Conservation (phyloP, 2,888 invertebrate species). For the Ischnura elegans region DNA sequence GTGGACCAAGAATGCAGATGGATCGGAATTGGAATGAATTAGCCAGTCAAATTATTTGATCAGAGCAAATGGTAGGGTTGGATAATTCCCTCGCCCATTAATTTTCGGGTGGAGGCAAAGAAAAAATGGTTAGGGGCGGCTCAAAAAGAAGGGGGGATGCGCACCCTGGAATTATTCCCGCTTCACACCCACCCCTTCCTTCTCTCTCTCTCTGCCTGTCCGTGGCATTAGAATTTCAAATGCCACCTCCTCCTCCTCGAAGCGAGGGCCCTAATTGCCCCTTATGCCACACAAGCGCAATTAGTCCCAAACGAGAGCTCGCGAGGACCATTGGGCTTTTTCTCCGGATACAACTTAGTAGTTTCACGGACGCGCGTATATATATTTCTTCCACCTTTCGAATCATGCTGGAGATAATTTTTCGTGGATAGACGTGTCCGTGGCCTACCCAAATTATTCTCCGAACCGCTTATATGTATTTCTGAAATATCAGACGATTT, state of each 20-base stretch:
- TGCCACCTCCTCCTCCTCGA: not conserved
- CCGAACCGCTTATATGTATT: too few relatives aligned
- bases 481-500: too few relatives aligned
- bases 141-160: not conserved
- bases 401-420: too few relatives aligned
- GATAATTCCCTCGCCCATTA: constrained; percentile 21
- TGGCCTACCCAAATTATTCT: too few relatives aligned
- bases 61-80: constrained; percentile 27
- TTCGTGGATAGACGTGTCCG: too few relatives aligned
- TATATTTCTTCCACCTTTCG: too few relatives aligned
- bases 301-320: too few relatives aligned
- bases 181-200: constrained; percentile 4
- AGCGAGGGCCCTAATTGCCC: too few relatives aligned
- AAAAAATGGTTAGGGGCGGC: not conserved
- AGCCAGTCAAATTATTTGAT: constrained; percentile 35
- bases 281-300: too few relatives aligned
- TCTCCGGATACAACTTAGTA: too few relatives aligned
- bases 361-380: too few relatives aligned
- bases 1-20: not conserved
- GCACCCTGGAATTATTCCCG: constrained; percentile 17
- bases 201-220: not conserved
- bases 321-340: too few relatives aligned
- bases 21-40: constrained; percentile 16
- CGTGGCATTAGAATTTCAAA: constrained; percentile 12
- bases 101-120: not conserved